Evolutionary conservation across 1,140 invertebrate genomes (phyloP).

Genomic region (Bombus picipes): DNA sequence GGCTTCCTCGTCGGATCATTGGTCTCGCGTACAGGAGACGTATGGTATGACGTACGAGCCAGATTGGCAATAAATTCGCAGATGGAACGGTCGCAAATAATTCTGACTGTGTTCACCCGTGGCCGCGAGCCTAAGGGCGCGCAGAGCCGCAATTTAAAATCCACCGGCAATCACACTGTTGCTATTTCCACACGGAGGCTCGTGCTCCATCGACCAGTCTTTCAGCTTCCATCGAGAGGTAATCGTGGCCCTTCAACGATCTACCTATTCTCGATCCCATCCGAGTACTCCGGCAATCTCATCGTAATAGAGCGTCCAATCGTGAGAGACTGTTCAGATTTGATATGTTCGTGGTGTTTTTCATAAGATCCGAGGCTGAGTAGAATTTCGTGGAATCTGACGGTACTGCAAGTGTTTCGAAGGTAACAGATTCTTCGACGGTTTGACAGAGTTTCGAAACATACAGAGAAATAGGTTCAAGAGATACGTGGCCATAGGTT

Average conservation of each 20-base stretch:
- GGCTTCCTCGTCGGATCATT: not conserved
- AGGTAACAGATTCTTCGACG: not conserved
- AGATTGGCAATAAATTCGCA: constrained; percentile 42
- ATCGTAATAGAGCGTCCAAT: not conserved
- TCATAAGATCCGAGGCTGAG: not conserved
- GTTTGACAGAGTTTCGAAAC: too few relatives aligned
- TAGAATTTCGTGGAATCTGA: not conserved
- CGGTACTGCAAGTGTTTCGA: not conserved
- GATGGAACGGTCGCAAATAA: constrained; percentile 40
- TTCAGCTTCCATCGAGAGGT: not conserved
- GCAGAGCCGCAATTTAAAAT: constrained; percentile 39
- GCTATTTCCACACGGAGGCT: constrained; percentile 22
- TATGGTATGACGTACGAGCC: constrained; percentile 26
- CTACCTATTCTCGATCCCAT: not conserved
- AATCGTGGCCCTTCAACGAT: constrained; percentile 7
- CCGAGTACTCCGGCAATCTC: not conserved
- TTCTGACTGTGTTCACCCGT: constrained; percentile 5
- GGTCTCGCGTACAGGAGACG: too few relatives aligned
- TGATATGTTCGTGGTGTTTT: not conserved
- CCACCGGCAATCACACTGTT: constrained; percentile 33
- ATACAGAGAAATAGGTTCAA: too few relatives aligned
- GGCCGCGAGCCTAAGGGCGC: not conserved
- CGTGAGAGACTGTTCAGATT: not conserved
- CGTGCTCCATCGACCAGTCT: not conserved
- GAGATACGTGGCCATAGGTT: too few relatives aligned